These are phyloP conservation scores for Lampris incognitus DNA, from an alignment of 2,113 vertebrate genomes.

Conservation along the genomic window DNA sequence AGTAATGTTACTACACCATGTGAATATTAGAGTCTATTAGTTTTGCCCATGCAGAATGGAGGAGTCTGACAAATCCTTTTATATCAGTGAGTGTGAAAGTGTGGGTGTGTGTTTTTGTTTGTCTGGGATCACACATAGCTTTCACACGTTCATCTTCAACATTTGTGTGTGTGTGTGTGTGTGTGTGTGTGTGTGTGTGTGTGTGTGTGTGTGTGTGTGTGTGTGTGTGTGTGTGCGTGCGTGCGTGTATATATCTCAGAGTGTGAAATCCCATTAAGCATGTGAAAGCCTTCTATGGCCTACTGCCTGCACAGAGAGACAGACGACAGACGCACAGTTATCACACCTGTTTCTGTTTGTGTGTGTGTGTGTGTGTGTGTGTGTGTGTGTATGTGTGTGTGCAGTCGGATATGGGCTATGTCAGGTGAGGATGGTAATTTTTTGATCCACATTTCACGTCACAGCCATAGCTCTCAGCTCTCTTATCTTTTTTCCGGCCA, in stretches of 20 bases:
- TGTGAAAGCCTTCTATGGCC: constrained; percentile 73
- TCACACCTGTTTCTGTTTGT: constrained; percentile 56
- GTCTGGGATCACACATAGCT: constrained; percentile 66
- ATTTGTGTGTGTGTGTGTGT: constrained; percentile 44
- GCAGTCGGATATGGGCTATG: constrained; percentile 21
- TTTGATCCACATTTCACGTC: constrained; percentile 16
- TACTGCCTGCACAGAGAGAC: constrained; percentile 51
- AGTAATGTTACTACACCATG: constrained; percentile 14
- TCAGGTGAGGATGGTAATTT: constrained; percentile 50
- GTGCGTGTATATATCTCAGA: constrained; percentile 50
- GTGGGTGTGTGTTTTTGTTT: constrained; percentile 55
- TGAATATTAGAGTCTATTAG: constrained; percentile 60
- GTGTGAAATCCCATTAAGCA: constrained; percentile 77
- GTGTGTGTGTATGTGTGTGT: not conserved
- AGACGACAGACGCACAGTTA: constrained; percentile 10
- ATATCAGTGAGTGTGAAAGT: constrained; percentile 54
- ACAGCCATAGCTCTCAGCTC: not conserved
- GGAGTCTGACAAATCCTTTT: constrained; percentile 73
- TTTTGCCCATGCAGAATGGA: constrained; percentile 69
- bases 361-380: constrained; percentile 17
- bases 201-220: constrained; percentile 18
- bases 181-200: not conserved
- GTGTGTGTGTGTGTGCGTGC: constrained; percentile 58
- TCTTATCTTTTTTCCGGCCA: not conserved
- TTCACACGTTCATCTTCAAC: constrained; percentile 76